phyloP scores from a whole-genome alignment of 2,888 invertebrate genomes.

The Scaptomyza cyrtandrae region DNA sequence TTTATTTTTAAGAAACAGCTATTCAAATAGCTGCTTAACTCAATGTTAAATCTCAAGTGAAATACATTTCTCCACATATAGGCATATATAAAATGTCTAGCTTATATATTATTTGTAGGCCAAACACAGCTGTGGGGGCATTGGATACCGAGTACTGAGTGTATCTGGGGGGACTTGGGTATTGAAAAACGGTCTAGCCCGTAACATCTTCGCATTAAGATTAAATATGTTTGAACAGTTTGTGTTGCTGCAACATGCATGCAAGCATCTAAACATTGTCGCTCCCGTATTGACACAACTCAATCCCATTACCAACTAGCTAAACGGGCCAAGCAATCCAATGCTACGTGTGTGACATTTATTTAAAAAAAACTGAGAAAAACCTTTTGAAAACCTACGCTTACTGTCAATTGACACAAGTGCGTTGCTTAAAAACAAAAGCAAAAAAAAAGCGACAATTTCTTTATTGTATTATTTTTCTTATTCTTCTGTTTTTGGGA shows the following conservation, averaged over 20 bases:
- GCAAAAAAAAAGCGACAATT: slow-evolving; percentile 14
- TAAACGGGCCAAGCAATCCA: slow-evolving; percentile 32
- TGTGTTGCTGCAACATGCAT: slow-evolving; percentile 69
- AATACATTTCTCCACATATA: slow-evolving; percentile 42
- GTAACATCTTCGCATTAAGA: slow-evolving; percentile 76
- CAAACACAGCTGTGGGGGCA: slow-evolving; percentile 39
- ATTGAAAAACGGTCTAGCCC: slow-evolving; percentile 4
- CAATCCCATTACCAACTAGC: slow-evolving; percentile 51
- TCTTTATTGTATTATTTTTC: slow-evolving; percentile 31
- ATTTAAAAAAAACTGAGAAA: slow-evolving; percentile 53
- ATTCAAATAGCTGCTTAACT: slow-evolving; percentile 49
- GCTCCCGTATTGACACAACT: slow-evolving; percentile 60
- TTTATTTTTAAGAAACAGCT: slow-evolving; percentile 66
- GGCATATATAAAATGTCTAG: slow-evolving; percentile 4
- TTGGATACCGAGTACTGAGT: slow-evolving; percentile 36
- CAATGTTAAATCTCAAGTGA: slow-evolving; percentile 75
- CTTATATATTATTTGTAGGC: slow-evolving; percentile 25
- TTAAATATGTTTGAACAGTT: slow-evolving; percentile 80
- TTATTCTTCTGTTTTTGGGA: slow-evolving; percentile 53
- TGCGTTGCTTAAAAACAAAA: slow-evolving; percentile 43
- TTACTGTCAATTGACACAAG: slow-evolving; percentile 77
- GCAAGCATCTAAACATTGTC: slow-evolving; percentile 64
- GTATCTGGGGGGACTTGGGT: background rate
- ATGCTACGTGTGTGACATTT: slow-evolving; percentile 73
- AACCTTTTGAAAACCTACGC: slow-evolving; percentile 71